Conservation (phyloP, 2,797 vertebrate genomes). For the Phoxinus dragarum region DNA sequence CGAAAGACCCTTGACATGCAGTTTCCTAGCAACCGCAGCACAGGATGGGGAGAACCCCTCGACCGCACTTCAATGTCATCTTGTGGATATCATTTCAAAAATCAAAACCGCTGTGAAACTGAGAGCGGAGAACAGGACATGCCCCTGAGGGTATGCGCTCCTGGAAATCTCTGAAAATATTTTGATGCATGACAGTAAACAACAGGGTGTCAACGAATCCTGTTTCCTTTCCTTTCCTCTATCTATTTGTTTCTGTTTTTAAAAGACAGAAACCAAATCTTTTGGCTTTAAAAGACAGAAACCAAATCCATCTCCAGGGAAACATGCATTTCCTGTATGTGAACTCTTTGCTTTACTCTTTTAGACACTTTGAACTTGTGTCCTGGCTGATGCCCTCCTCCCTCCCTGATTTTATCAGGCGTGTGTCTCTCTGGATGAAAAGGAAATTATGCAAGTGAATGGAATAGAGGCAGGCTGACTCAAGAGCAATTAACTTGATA, state of each 20-base stretch:
- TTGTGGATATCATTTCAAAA: not conserved
- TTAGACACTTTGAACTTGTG: not conserved
- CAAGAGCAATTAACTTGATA: slow-evolving; percentile 5
- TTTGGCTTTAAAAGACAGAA: slow-evolving; percentile 4
- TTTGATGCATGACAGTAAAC: slow-evolving; percentile 25
- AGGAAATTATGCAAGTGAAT: not conserved
- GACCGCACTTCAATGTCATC: not conserved
- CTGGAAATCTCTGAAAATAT: slow-evolving; percentile 11
- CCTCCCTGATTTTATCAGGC: not conserved
- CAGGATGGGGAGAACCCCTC: slow-evolving; percentile 10
- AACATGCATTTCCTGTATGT: slow-evolving; percentile 8
- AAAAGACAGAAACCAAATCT: not conserved
- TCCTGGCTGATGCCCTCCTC: not conserved
- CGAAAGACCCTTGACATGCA: slow-evolving; percentile 11
- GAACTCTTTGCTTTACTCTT: slow-evolving; percentile 6
- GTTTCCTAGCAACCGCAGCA: slow-evolving; percentile 54
- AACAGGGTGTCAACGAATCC: slow-evolving; percentile 7
- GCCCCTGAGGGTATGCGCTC: not conserved
- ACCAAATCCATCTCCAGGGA: not conserved
- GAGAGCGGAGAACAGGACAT: not conserved
- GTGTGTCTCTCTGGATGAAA: not conserved
- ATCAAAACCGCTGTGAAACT: not conserved
- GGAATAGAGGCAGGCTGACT: slow-evolving; percentile 7
- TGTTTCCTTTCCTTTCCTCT: not conserved
- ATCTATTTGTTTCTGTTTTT: not conserved